These are phyloP conservation scores for Heliothis peltigera DNA, from an alignment of 2,888 invertebrate genomes.

Conservation along the genomic window DNA sequence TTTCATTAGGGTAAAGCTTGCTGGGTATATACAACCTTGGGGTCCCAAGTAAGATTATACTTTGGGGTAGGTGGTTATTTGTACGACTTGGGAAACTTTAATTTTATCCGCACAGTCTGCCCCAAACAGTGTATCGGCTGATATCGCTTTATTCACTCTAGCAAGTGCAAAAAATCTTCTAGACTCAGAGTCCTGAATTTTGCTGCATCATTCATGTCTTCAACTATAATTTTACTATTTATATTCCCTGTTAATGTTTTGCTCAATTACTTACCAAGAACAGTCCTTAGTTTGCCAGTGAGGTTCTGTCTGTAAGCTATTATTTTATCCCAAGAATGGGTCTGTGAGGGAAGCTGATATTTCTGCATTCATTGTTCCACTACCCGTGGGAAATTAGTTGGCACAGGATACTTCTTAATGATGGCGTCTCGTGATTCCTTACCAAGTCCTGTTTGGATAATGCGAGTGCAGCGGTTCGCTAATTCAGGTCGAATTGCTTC, in stretches of 20 bases:
- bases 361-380: conserved; percentile 4
- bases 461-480: not conserved
- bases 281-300: conserved; percentile 1
- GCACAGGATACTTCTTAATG: not conserved
- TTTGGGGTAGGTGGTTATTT: too few species aligned
- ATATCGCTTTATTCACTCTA: not conserved
- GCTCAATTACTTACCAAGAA: not conserved
- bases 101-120: conserved; percentile 8
- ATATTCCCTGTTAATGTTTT: conserved; percentile 1
- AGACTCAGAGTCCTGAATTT: conserved; percentile 3
- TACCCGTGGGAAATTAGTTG: conserved; percentile 5
- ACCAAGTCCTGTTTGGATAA: not conserved
- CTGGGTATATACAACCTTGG: too few species aligned
- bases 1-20: too few species aligned
- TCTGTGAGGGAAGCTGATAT: conserved; percentile 1
- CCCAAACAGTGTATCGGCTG: conserved; percentile 4
- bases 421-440: conserved; percentile 5
- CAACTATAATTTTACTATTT: not conserved
- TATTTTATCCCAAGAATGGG: not conserved
- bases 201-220: conserved; percentile 3
- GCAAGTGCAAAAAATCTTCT: conserved; percentile 3
- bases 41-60: too few species aligned
- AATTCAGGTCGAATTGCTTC: not conserved
- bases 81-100: not conserved
- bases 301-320: not conserved